Evolutionary conservation across 2,797 vertebrate species (phyloP).

Genomic region (Nannoperca australis): DNA sequence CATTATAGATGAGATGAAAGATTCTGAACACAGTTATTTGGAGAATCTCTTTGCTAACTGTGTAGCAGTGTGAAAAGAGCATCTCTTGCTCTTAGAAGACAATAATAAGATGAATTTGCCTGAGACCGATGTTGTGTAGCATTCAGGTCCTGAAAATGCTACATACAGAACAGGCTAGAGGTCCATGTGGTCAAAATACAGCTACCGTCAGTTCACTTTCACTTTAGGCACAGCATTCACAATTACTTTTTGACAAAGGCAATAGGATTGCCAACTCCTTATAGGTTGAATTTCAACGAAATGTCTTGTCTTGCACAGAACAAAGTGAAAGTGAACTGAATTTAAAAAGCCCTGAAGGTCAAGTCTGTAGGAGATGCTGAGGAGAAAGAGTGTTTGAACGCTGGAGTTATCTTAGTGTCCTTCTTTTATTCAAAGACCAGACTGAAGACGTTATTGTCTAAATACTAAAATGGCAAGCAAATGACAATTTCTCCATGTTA

Average conservation of each 20-base stretch:
- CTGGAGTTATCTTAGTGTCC: slow-evolving; percentile 59
- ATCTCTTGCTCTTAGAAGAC: slow-evolving; percentile 23
- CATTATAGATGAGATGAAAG: neutral
- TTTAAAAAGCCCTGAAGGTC: slow-evolving; percentile 40
- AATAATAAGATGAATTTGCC: slow-evolving; percentile 33
- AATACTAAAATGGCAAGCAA: slow-evolving; percentile 2
- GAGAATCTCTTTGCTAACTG: neutral
- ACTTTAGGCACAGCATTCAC: slow-evolving; percentile 17
- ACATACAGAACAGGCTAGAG: slow-evolving; percentile 31
- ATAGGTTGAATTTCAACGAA: neutral
- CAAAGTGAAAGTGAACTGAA: slow-evolving; percentile 31
- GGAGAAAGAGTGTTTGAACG: slow-evolving; percentile 28
- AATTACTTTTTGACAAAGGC: slow-evolving; percentile 2
- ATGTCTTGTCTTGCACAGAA: neutral
- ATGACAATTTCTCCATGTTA: neutral
- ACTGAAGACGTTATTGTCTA: slow-evolving; percentile 4
- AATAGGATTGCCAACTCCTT: neutral
- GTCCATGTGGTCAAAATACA: slow-evolving; percentile 21
- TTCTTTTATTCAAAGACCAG: slow-evolving; percentile 49
- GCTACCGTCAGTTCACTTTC: slow-evolving; percentile 33
- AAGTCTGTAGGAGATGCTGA: slow-evolving; percentile 1
- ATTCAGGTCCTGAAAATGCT: slow-evolving; percentile 33
- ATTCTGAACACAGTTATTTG: neutral
- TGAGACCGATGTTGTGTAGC: slow-evolving; percentile 34
- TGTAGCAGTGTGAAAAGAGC: slow-evolving; percentile 52